phyloP scores from a whole-genome alignment of 2,797 vertebrate species.

The Toxotes lorentzi region DNA sequence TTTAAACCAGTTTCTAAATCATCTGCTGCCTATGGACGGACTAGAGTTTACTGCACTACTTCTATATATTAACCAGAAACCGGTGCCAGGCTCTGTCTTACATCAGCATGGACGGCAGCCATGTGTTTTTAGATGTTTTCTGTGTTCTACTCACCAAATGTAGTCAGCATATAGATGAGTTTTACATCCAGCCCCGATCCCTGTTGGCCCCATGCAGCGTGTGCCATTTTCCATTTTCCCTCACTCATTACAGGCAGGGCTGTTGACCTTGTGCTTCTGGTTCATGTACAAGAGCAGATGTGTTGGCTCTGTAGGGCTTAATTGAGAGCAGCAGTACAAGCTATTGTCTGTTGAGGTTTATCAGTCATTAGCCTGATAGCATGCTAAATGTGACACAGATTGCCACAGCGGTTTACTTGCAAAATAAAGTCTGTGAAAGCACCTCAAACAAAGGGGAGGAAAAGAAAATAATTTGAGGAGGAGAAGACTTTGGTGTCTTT shows the following conservation, averaged over 20 bases:
- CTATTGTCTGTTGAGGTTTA: slow-evolving; percentile 66
- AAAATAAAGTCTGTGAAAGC: slow-evolving; percentile 44
- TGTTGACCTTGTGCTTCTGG: slow-evolving; percentile 80
- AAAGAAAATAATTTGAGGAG: slow-evolving; percentile 63
- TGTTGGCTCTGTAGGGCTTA: slow-evolving; percentile 69
- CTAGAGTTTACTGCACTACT: neutral
- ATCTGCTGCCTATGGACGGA: neutral
- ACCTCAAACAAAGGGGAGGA: slow-evolving; percentile 59
- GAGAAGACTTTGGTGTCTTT: slow-evolving; percentile 64
- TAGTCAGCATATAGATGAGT: slow-evolving; percentile 74
- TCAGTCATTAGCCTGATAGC: slow-evolving; percentile 73
- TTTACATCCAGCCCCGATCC: slow-evolving; percentile 52
- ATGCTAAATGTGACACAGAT: slow-evolving; percentile 71
- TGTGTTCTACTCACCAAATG: slow-evolving; percentile 55
- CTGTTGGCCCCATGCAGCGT: slow-evolving; percentile 59
- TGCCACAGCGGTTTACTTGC: slow-evolving; percentile 45
- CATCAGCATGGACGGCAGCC: slow-evolving; percentile 44
- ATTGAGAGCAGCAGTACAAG: slow-evolving; percentile 54
- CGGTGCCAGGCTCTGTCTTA: slow-evolving; percentile 1
- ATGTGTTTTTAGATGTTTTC: slow-evolving; percentile 60
- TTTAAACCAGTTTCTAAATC: slow-evolving; percentile 9
- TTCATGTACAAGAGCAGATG: slow-evolving; percentile 79
- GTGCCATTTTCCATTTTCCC: slow-evolving; percentile 72
- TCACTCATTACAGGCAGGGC: slow-evolving; percentile 74
- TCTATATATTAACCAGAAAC: slow-evolving; percentile 14